phyloP scores from a whole-genome alignment of 2,113 vertebrate species.

The Zapornia atra region DNA sequence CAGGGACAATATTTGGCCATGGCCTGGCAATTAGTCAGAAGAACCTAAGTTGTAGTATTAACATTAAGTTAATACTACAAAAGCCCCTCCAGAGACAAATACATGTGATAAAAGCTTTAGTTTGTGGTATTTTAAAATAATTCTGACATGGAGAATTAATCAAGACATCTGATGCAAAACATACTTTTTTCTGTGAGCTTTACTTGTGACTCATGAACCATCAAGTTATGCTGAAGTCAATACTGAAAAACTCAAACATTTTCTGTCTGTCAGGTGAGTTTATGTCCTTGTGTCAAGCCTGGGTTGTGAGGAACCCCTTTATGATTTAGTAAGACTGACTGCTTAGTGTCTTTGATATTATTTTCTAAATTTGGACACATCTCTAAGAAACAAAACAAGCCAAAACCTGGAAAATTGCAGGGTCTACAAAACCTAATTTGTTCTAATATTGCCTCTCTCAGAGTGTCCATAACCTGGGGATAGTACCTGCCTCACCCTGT shows the following conservation, averaged over 20 bases:
- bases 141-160: background rate
- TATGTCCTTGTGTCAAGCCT: background rate
- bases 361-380: background rate
- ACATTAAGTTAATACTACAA: conserved; percentile 5
- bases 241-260: background rate
- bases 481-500: background rate
- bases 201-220: background rate
- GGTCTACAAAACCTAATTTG: background rate
- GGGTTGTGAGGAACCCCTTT: background rate
- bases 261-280: background rate
- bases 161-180: background rate
- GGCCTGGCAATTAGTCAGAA: background rate
- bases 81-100: conserved; percentile 2
- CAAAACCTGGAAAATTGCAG: background rate
- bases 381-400: background rate
- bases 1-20: background rate
- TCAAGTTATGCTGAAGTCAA: background rate
- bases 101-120: background rate
- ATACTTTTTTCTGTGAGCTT: background rate
- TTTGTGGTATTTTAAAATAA: background rate
- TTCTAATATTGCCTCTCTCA: background rate
- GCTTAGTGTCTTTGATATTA: background rate
- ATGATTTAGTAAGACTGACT: background rate
- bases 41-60: background rate
- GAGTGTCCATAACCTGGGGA: background rate